A percentile compares a stretch with the other conserved stretches of the same genome.
Conservation (phyloP, 2,888 invertebrate species). For the Cheilosia vulpina region DNA sequence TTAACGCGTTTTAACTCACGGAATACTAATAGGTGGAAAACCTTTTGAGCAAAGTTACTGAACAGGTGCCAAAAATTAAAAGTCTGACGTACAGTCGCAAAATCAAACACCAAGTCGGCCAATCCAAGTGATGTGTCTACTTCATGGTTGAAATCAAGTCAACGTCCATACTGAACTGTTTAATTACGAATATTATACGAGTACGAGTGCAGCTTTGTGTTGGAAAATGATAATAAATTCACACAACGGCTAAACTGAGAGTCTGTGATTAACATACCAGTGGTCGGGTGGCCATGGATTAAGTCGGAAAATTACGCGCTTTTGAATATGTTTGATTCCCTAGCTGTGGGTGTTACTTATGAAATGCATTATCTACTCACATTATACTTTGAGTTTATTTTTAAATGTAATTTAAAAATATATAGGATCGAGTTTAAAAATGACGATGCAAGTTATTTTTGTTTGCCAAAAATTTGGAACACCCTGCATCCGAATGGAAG, state of each 20-base stretch:
- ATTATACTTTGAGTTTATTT: too few species aligned
- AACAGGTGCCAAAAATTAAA: conserved; percentile 52
- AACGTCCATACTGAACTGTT: conserved; percentile 48
- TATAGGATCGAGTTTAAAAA: too few species aligned
- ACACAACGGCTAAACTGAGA: conserved; percentile 48
- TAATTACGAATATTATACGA: background rate
- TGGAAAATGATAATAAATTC: conserved; percentile 63
- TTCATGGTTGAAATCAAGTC: conserved; percentile 60
- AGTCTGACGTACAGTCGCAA: conserved; percentile 15
- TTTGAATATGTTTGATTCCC: conserved; percentile 5
- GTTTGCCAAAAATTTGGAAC: too few species aligned
- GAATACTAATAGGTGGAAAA: conserved; percentile 59
- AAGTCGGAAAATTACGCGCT: conserved; percentile 22
- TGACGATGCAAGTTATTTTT: too few species aligned
- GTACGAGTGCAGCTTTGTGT: conserved; percentile 29
- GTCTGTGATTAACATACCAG: conserved; percentile 27
- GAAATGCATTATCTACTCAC: too few species aligned
- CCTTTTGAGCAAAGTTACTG: conserved; percentile 55
- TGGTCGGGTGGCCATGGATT: conserved; percentile 35
- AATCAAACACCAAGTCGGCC: conserved; percentile 21
- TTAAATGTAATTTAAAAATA: too few species aligned
- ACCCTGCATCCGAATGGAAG: too few species aligned
- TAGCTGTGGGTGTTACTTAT: background rate
- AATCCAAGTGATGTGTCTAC: conserved; percentile 55
- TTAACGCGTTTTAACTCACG: conserved; percentile 41